Percentiles rank a stretch among this genome's conserved stretches.
Evolutionary conservation across 1,140 invertebrate species (phyloP).

Genomic region (Calephelis nemesis): DNA sequence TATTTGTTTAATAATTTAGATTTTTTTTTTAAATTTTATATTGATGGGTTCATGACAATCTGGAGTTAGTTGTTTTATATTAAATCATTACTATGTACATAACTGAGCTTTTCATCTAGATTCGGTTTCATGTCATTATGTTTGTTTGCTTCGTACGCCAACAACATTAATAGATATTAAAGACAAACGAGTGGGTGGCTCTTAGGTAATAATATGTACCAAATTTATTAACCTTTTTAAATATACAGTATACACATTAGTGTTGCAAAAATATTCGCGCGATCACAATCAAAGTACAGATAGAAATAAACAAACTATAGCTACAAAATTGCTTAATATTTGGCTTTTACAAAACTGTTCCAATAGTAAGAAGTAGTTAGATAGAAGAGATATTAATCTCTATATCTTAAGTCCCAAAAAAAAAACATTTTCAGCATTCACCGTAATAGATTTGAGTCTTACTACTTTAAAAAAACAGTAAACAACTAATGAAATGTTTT

Average conservation of each 20-base stretch:
- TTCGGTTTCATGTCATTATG: constrained; percentile 65
- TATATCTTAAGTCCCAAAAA: too few relatives aligned
- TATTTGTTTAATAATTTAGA: constrained; percentile 71
- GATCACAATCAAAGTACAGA: background rate
- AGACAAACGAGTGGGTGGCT: constrained; percentile 31
- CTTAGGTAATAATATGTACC: constrained; percentile 1
- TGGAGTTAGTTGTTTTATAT: constrained; percentile 48
- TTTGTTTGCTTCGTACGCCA: constrained; percentile 62
- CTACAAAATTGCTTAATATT: too few relatives aligned
- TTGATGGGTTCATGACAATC: constrained; percentile 72
- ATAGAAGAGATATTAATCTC: too few relatives aligned
- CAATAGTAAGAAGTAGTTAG: too few relatives aligned
- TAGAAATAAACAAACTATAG: too few relatives aligned
- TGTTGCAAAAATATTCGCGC: constrained; percentile 16
- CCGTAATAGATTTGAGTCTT: too few relatives aligned
- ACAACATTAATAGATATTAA: constrained; percentile 66
- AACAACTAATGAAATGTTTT: too few relatives aligned
- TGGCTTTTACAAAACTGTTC: too few relatives aligned
- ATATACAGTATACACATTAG: background rate
- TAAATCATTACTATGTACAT: constrained; percentile 52
- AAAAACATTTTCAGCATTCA: too few relatives aligned
- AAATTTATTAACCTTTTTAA: constrained; percentile 1
- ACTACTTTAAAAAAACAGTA: too few relatives aligned
- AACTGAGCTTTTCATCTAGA: constrained; percentile 40
- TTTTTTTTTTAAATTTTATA: constrained; percentile 66